phyloP scores from a whole-genome alignment of 2,113 vertebrate species.

The Eurystomus gularis region DNA sequence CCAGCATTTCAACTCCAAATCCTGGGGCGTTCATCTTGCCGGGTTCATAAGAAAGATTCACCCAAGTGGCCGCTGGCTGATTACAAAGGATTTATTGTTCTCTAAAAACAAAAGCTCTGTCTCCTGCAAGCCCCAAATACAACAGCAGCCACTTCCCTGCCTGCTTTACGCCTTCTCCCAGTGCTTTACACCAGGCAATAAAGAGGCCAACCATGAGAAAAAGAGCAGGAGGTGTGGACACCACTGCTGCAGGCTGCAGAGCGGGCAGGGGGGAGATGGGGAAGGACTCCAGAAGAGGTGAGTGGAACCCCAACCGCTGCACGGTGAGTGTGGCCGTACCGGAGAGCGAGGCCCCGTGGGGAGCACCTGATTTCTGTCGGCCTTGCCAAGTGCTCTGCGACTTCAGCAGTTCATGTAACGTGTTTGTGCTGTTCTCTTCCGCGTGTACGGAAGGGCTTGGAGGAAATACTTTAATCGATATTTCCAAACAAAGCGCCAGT shows the following conservation, averaged over 20 bases:
- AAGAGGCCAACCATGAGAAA: background rate
- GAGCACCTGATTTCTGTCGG: background rate
- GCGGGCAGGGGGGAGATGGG: no score
- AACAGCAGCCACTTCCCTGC: background rate
- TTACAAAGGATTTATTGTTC: background rate
- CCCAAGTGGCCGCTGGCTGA: background rate
- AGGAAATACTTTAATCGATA: background rate
- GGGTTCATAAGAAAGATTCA: background rate
- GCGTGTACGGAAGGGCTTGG: background rate
- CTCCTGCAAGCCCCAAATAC: background rate
- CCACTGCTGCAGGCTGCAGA: background rate
- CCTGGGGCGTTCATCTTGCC: background rate
- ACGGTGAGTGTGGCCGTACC: background rate
- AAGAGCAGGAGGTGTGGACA: background rate
- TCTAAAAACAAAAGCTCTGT: background rate
- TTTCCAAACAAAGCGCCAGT: background rate
- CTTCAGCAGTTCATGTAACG: background rate
- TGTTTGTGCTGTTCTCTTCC: background rate
- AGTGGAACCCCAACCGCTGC: background rate
- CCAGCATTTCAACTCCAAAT: background rate
- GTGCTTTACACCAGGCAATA: background rate
- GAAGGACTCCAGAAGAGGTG: background rate
- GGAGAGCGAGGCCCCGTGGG: background rate
- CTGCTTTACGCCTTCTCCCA: background rate
- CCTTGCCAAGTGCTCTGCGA: background rate